phyloP scores from a whole-genome alignment of 1,140 invertebrate species.

The Apis laboriosa region DNA sequence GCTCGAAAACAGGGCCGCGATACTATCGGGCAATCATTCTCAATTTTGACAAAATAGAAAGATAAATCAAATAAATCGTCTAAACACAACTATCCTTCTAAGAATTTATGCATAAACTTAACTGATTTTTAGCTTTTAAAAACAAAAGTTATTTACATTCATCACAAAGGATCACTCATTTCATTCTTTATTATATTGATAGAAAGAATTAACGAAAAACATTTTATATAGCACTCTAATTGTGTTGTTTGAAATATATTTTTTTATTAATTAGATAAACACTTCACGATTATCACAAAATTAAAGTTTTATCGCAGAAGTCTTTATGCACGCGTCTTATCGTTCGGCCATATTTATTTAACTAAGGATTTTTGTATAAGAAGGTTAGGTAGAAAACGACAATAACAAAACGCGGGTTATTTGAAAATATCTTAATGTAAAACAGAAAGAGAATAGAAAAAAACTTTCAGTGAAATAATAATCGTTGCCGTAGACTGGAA shows the following conservation, averaged over 20 bases:
- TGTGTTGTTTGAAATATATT: too few species aligned
- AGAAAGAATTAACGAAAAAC: too few species aligned
- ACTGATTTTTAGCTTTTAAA: neutral
- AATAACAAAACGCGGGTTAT: too few species aligned
- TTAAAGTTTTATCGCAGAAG: too few species aligned
- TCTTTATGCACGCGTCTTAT: too few species aligned
- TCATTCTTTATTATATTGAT: neutral
- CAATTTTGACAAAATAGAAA: constrained; percentile 37
- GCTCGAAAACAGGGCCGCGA: constrained; percentile 63
- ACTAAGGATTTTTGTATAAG: too few species aligned
- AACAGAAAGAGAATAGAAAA: neutral
- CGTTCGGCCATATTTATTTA: too few species aligned
- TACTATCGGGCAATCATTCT: constrained; percentile 57
- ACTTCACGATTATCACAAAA: too few species aligned
- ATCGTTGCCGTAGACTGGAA: neutral
- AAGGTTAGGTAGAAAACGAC: too few species aligned
- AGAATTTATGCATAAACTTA: neutral
- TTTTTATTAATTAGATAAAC: too few species aligned
- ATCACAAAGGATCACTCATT: neutral
- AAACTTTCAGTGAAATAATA: neutral
- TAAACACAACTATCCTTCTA: constrained; percentile 8
- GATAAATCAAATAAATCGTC: constrained; percentile 25
- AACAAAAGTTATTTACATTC: neutral
- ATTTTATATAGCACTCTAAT: too few species aligned
- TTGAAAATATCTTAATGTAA: too few species aligned